Conservation (phyloP, 2,113 vertebrate genomes). For the Laticauda colubrina region DNA sequence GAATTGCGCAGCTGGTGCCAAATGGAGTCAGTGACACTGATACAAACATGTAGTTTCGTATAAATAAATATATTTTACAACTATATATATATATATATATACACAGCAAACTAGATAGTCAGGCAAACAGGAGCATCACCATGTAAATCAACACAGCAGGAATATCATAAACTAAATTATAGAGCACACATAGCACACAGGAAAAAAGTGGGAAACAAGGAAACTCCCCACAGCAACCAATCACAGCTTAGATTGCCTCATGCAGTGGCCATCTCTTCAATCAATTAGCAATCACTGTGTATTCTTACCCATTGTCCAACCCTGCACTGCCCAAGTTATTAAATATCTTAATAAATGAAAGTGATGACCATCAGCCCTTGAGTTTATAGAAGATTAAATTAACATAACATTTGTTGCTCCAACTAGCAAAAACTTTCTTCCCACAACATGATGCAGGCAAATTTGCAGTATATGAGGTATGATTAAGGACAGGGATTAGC, state of each 20-base stretch:
- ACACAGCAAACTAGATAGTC: not conserved
- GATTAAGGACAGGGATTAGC: not conserved
- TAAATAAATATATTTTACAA: not conserved
- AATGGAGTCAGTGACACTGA: not conserved
- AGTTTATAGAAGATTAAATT: not conserved
- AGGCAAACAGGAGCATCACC: not conserved
- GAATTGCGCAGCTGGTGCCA: not conserved
- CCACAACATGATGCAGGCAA: not conserved
- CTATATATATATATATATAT: not conserved
- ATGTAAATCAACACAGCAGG: not conserved
- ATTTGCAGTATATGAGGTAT: not conserved
- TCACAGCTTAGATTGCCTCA: not conserved
- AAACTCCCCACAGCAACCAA: not conserved
- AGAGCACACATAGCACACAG: not conserved
- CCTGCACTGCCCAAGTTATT: not conserved
- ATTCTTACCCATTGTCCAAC: not conserved
- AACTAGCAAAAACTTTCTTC: not conserved
- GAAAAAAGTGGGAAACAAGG: not conserved
- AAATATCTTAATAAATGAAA: not conserved
- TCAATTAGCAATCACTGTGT: not conserved
- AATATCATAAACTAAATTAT: not conserved
- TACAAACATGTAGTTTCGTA: not conserved
- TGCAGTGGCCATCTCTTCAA: not conserved
- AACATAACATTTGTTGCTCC: not conserved
- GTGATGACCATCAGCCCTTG: not conserved